phyloP scores from a whole-genome alignment of 2,113 vertebrate species.

The Podarcis muralis region DNA sequence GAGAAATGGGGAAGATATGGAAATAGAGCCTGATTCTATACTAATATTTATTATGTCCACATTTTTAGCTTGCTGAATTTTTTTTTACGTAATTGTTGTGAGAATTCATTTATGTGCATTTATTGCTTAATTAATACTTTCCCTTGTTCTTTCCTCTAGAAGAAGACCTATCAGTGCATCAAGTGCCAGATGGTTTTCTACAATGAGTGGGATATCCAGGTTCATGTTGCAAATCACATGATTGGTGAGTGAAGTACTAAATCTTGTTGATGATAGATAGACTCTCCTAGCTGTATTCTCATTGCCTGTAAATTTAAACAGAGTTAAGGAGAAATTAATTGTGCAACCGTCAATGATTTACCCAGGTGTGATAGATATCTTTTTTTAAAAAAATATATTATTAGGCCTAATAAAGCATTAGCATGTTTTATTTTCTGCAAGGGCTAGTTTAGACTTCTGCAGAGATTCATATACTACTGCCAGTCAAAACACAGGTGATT shows the following conservation, averaged over 20 bases:
- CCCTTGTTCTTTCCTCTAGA: slow-evolving; percentile 82
- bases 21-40: neutral
- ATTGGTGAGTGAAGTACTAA: slow-evolving; percentile 88
- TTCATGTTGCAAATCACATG: slow-evolving; percentile 99
- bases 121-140: slow-evolving; percentile 70
- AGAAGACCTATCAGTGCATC: slow-evolving; percentile 99
- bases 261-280: slow-evolving; percentile 64
- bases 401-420: slow-evolving; percentile 78
- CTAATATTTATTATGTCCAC: slow-evolving; percentile 37
- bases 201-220: slow-evolving; percentile 99
- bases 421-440: slow-evolving; percentile 80
- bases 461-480: slow-evolving; percentile 79
- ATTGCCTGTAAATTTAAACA: slow-evolving; percentile 77
- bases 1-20: neutral
- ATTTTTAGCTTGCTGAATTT: slow-evolving; percentile 39
- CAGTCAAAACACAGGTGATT: slow-evolving; percentile 85
- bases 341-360: slow-evolving; percentile 76
- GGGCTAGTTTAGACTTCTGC: slow-evolving; percentile 84
- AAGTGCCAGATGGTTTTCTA: slow-evolving; percentile 99
- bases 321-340: slow-evolving; percentile 81
- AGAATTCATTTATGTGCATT: slow-evolving; percentile 32
- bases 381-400: slow-evolving; percentile 67
- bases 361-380: slow-evolving; percentile 73
- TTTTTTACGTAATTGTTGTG: slow-evolving; percentile 32
- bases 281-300: slow-evolving; percentile 66